A percentile compares a stretch with the other conserved stretches of the same genome.
Evolutionary conservation across 2,888 invertebrate genomes (phyloP).

Genomic region (Brachyptera risi): DNA sequence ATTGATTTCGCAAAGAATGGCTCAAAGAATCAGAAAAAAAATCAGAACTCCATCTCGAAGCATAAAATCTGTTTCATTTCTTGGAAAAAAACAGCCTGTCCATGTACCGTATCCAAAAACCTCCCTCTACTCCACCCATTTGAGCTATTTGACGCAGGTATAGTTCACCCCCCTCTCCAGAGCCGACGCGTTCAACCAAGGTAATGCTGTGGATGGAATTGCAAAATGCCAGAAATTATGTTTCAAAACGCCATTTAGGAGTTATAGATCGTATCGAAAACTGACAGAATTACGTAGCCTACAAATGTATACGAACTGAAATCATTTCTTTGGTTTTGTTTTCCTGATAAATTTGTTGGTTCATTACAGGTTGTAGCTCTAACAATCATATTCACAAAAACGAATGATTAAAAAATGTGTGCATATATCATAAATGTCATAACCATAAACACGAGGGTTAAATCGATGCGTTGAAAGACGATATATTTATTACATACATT

Average conservation of each 20-base stretch:
- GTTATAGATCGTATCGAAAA: conserved; percentile 7
- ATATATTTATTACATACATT: no score
- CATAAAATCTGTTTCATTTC: background rate
- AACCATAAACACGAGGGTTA: no score
- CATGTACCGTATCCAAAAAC: background rate
- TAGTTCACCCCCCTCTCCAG: no score
- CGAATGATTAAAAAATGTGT: no score
- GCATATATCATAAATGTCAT: no score
- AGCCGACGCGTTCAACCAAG: background rate
- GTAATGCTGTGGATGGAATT: background rate
- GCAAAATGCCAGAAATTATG: conserved; percentile 1
- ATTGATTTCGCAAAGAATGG: no score
- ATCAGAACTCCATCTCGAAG: background rate
- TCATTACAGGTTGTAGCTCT: no score
- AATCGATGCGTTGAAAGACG: no score
- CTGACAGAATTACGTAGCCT: background rate
- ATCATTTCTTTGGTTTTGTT: no score
- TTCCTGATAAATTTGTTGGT: no score
- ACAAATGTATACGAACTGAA: no score
- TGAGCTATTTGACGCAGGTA: conserved; percentile 1
- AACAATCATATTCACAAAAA: no score
- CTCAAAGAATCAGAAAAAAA: background rate
- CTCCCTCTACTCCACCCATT: conserved; percentile 5
- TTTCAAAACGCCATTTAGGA: background rate
- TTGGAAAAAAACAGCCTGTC: conserved; percentile 6